phyloP scores from a whole-genome alignment of 1,140 invertebrate genomes.

The Agraylea sexmaculata region DNA sequence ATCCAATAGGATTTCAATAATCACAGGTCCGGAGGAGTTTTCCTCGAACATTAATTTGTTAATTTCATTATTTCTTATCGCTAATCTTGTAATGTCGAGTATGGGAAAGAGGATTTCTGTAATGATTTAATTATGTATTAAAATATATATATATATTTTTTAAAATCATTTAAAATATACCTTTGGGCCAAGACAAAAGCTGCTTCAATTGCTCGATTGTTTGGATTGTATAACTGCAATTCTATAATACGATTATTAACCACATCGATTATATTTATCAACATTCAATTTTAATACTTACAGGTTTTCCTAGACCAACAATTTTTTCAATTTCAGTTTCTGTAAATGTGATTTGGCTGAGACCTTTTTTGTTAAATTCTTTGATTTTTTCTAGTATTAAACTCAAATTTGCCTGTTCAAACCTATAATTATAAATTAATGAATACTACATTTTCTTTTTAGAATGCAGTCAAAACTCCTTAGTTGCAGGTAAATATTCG shows the following conservation, averaged over 20 bases:
- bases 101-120: slow-evolving; percentile 73
- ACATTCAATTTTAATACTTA: slow-evolving; percentile 18
- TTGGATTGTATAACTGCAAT: slow-evolving; percentile 32
- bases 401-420: slow-evolving; percentile 55
- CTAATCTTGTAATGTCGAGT: slow-evolving; percentile 71
- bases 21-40: slow-evolving; percentile 27
- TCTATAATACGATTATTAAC: slow-evolving; percentile 27
- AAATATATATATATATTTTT: background rate
- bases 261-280: background rate
- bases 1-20: slow-evolving; percentile 31
- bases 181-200: slow-evolving; percentile 65
- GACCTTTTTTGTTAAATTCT: slow-evolving; percentile 60
- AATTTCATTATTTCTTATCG: slow-evolving; percentile 52
- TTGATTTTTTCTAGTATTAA: slow-evolving; percentile 50
- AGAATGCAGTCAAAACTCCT: too few species aligned
- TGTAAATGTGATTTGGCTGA: slow-evolving; percentile 30
- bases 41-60: slow-evolving; percentile 43
- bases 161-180: slow-evolving; percentile 28
- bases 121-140: slow-evolving; percentile 17
- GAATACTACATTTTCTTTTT: slow-evolving; percentile 2
- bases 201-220: slow-evolving; percentile 49
- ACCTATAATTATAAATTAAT: slow-evolving; percentile 35
- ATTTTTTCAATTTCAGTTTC: slow-evolving; percentile 47
- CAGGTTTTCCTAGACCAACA: slow-evolving; percentile 44
- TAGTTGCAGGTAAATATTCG: too few species aligned